phyloP scores from a whole-genome alignment of 2,797 vertebrate species.

The Acipenser ruthenus region DNA sequence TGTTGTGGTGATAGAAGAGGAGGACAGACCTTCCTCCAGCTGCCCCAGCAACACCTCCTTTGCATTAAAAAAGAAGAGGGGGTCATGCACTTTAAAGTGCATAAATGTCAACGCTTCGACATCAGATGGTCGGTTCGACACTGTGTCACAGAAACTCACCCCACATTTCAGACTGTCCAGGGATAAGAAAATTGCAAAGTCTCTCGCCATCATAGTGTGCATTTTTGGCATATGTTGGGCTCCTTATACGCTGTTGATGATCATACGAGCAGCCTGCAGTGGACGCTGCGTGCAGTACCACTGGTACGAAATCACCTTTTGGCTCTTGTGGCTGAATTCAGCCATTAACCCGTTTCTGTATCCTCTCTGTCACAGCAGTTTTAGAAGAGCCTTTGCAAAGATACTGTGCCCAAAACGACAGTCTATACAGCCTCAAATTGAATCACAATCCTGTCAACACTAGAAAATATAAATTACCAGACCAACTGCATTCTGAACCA shows the following conservation, averaged over 20 bases:
- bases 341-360: constrained; percentile 80
- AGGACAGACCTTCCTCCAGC: constrained; percentile 15
- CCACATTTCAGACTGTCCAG: constrained; percentile 60
- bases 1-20: constrained; percentile 2
- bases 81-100: constrained; percentile 12
- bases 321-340: constrained; percentile 87
- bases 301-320: constrained; percentile 74
- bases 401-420: constrained; percentile 54
- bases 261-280: constrained; percentile 64
- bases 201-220: constrained; percentile 71
- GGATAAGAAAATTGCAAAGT: constrained; percentile 78
- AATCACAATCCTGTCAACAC: constrained; percentile 9
- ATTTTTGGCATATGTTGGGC: constrained; percentile 81
- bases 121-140: constrained; percentile 48
- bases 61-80: constrained; percentile 40
- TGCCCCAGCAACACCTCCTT: constrained; percentile 34
- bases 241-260: constrained; percentile 75
- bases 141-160: constrained; percentile 45
- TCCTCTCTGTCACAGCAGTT: constrained; percentile 74
- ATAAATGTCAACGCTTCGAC: constrained; percentile 41
- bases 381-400: constrained; percentile 74
- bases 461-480: too few relatives aligned
- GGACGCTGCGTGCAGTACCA: constrained; percentile 56
- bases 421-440: constrained; percentile 33
- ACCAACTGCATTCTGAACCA: neutral